Evolutionary conservation across 2,888 invertebrate genomes (phyloP), one percentile per base, ranked within the genome.

Genomic region (Balanococcus diminutus): DNA sequence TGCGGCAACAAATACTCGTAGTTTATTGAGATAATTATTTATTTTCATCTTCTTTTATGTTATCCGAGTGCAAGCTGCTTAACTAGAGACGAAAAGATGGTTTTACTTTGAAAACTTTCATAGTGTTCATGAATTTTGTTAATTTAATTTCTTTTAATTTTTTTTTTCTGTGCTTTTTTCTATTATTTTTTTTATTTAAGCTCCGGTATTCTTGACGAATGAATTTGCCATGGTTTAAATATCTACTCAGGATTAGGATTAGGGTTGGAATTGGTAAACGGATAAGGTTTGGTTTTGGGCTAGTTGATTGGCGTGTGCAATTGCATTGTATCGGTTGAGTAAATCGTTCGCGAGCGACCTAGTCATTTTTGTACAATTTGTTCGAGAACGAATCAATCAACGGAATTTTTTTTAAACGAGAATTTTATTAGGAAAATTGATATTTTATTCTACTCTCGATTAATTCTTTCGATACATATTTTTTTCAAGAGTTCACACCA

Each of bases 61-160:
- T 14, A 14, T 42, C 42, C 51, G 3, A 51, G 51, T 19, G 3
- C 4, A 51, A 51, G 19, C 19, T 51, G n/a, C 51, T 4, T 51
- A n/a, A 51, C 2, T 51, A 67, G 25, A 25, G 61, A 67, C 61
- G 61, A 14, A 67, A 28, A 67, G 25, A 25, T 31, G 28, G 9
- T 67, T 67, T 3, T 56, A 67, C 56, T 16, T 61, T 11, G 25
- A 28, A 75, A 75, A 75, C 75, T 75, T 75, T 75, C 75, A 75
- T 31, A 75, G 75, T 75, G 75, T 75, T 75, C 75, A 75, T 28
- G 31, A 28, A 31, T 67, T 14, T n/a, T 67, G 11, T 11, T 75
- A 75, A 32, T 32, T 75, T 32, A 75, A 6, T 75, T 75, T 75
- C n/a, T 75, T 75, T 75, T 75, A 1, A 19, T 56, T 56, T 56